Conservation (phyloP, 2,113 vertebrate genomes). For the Aramus guarauna region DNA sequence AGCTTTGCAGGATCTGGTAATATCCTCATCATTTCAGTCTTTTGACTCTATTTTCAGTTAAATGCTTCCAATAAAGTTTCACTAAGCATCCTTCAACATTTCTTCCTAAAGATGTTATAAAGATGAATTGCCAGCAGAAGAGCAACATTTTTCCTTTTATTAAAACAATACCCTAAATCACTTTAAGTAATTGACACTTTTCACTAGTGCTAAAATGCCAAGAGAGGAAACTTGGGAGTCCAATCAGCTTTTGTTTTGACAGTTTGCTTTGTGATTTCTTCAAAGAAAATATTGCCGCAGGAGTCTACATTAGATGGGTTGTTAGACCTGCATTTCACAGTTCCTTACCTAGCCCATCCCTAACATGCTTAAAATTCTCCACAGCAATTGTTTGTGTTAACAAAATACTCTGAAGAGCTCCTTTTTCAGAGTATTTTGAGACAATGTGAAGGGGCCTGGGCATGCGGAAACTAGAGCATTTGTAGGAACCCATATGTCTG, state of each 20-base stretch:
- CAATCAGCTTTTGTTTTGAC: conserved; percentile 47
- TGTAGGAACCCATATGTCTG: neutral
- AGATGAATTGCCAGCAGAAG: neutral
- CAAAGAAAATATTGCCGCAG: conserved; percentile 23
- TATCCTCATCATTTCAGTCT: neutral
- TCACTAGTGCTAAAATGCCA: neutral
- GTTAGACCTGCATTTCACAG: conserved; percentile 57
- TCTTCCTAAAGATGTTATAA: neutral
- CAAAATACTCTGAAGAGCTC: neutral
- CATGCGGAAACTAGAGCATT: neutral
- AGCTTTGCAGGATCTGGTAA: neutral
- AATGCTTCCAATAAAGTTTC: neutral
- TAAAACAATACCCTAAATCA: neutral
- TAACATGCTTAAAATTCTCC: conserved; percentile 62
- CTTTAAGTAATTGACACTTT: neutral
- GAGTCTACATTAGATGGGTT: conserved; percentile 1
- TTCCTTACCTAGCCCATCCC: conserved; percentile 50
- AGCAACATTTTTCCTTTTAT: neutral
- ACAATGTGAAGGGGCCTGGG: neutral
- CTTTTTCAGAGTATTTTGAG: neutral
- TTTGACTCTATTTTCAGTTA: neutral
- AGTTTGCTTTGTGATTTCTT: conserved; percentile 44
- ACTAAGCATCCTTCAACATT: neutral
- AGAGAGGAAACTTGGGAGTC: neutral
- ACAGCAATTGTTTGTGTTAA: conserved; percentile 25